A percentile compares a stretch with the other conserved stretches of the same genome.
phyloP scores from a whole-genome alignment of 1,140 invertebrate species.

The Dendrolimus punctatus region DNA sequence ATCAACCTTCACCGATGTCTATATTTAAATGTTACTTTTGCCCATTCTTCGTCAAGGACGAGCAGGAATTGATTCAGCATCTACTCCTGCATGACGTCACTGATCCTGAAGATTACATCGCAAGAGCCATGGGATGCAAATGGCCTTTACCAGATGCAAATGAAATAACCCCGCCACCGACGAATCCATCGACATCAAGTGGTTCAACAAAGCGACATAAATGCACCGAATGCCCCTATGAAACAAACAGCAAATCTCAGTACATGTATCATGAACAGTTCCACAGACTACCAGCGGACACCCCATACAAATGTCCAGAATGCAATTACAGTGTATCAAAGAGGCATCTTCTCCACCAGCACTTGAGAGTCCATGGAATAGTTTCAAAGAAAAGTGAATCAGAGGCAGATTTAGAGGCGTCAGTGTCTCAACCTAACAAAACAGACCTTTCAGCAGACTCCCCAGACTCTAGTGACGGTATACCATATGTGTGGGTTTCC shows the following conservation, averaged over 20 bases:
- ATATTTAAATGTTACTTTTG: constrained; percentile 88
- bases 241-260: constrained; percentile 87
- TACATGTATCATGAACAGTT: constrained; percentile 90
- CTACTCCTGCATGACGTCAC: constrained; percentile 56
- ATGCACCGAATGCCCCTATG: constrained; percentile 84
- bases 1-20: constrained; percentile 78
- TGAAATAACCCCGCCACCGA: constrained; percentile 6
- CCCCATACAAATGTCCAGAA: constrained; percentile 83
- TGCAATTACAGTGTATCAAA: constrained; percentile 90
- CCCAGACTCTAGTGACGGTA: constrained; percentile 44
- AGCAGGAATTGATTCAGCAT: constrained; percentile 63
- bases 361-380: constrained; percentile 83
- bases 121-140: constrained; percentile 56
- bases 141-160: constrained; percentile 34
- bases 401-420: constrained; percentile 40
- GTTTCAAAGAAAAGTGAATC: constrained; percentile 48
- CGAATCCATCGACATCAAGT: neutral
- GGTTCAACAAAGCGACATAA: constrained; percentile 74
- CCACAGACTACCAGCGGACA: constrained; percentile 79
- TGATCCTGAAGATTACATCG: constrained; percentile 64
- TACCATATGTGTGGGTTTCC: constrained; percentile 83
- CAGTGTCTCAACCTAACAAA: constrained; percentile 18
- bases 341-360: constrained; percentile 83
- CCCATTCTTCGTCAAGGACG: constrained; percentile 81
- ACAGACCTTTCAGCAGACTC: constrained; percentile 23